Conservation (phyloP, 2,888 invertebrate species). For the Drosophila glabriapex region DNA sequence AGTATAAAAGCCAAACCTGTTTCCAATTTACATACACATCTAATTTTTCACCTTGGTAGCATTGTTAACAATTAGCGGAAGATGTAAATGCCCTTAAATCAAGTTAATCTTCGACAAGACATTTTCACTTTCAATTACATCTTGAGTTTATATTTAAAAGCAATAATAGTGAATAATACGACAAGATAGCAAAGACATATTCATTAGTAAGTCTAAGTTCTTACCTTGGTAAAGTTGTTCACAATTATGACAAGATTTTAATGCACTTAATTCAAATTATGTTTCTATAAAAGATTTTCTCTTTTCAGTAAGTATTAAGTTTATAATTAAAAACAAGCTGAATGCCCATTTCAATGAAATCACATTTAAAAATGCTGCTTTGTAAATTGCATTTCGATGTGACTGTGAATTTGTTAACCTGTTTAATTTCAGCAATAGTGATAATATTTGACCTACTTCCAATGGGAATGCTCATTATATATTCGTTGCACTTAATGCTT, state of each 20-base stretch:
- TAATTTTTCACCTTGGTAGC: neutral
- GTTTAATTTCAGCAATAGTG: neutral
- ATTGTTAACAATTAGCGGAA: neutral
- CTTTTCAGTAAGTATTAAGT: neutral
- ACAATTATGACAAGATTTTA: neutral
- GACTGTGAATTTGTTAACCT: neutral
- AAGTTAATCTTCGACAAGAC: neutral
- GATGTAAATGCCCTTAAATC: neutral
- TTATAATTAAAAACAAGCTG: neutral
- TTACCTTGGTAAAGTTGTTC: neutral
- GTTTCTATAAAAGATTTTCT: neutral
- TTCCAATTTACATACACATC: too few species aligned
- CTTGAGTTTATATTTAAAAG: neutral
- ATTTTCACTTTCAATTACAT: neutral
- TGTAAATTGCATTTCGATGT: conserved; percentile 7
- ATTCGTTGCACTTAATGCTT: conserved; percentile 43
- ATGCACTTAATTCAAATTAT: neutral
- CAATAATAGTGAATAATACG: neutral
- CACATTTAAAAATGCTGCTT: conserved; percentile 22
- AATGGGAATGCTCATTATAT: conserved; percentile 30
- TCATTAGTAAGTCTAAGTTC: neutral
- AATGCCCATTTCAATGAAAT: conserved; percentile 17
- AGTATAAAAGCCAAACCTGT: too few species aligned
- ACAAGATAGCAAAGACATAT: neutral
- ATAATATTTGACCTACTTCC: conserved; percentile 53